phyloP scores from a whole-genome alignment of 2,797 vertebrate genomes.

The Cynopterus sphinx region DNA sequence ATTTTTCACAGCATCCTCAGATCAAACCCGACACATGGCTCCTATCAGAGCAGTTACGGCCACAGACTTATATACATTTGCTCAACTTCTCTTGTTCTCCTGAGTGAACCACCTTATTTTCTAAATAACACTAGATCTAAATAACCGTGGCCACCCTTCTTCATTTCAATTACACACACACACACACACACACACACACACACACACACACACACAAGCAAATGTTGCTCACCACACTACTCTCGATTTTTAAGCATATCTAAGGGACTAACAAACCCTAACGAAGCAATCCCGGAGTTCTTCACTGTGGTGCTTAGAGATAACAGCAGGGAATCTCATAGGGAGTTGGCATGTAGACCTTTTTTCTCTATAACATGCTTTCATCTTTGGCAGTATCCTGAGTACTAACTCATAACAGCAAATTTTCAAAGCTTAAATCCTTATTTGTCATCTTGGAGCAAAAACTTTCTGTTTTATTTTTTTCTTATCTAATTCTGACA shows the following conservation, averaged over 20 bases:
- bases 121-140: neutral
- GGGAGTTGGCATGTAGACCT: accelerated
- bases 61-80: neutral
- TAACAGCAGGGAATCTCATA: neutral
- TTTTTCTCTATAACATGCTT: neutral
- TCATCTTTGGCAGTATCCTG: neutral
- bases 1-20: neutral
- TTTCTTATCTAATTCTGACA: neutral
- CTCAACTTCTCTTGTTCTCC: neutral
- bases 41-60: neutral
- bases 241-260: neutral
- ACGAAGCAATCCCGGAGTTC: too few species aligned
- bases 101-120: neutral
- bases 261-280: too few species aligned
- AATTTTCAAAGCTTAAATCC: neutral
- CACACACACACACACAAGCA: too few species aligned
- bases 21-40: neutral
- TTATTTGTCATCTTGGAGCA: neutral
- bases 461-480: neutral
- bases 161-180: neutral
- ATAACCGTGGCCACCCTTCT: neutral
- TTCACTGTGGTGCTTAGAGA: neutral
- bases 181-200: too few species aligned
- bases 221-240: neutral
- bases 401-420: neutral